These are phyloP conservation scores for Sardinella longiceps DNA, from an alignment of 2,797 vertebrate species.

Conservation along the genomic window DNA sequence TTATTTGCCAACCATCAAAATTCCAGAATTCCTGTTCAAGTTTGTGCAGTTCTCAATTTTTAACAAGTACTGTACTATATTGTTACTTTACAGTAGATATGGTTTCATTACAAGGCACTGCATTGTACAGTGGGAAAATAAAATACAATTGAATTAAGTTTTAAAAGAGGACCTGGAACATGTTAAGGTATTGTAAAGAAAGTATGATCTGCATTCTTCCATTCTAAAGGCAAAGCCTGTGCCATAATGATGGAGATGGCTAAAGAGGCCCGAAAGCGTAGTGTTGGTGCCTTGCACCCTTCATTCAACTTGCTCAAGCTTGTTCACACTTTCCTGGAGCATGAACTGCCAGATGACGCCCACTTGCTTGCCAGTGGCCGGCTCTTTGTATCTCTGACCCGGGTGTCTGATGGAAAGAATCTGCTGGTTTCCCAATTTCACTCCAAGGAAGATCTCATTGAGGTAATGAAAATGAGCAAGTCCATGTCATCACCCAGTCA, in stretches of 20 bases:
- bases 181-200: too few relatives aligned
- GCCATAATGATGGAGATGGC: slow-evolving; percentile 69
- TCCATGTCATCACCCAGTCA: too few relatives aligned
- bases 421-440: slow-evolving; percentile 84
- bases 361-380: slow-evolving; percentile 78
- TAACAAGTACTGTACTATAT: not conserved
- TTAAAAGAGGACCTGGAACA: too few relatives aligned
- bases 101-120: not conserved
- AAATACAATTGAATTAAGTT: not conserved
- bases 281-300: slow-evolving; percentile 81
- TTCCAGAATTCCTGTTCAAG: too few relatives aligned
- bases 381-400: slow-evolving; percentile 85
- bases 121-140: not conserved
- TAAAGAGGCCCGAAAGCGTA: slow-evolving; percentile 73
- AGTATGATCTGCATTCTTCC: not conserved
- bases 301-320: slow-evolving; percentile 75
- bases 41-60: not conserved
- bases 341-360: slow-evolving; percentile 76
- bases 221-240: slow-evolving; percentile 69
- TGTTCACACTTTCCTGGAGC: slow-evolving; percentile 68
- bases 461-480: slow-evolving; percentile 70
- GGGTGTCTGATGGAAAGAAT: slow-evolving; percentile 84
- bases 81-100: not conserved
- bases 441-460: slow-evolving; percentile 86
- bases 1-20: too few relatives aligned